Evolutionary conservation across 1,140 invertebrate species (phyloP).

Genomic region (Yoshiicerus persimilis): DNA sequence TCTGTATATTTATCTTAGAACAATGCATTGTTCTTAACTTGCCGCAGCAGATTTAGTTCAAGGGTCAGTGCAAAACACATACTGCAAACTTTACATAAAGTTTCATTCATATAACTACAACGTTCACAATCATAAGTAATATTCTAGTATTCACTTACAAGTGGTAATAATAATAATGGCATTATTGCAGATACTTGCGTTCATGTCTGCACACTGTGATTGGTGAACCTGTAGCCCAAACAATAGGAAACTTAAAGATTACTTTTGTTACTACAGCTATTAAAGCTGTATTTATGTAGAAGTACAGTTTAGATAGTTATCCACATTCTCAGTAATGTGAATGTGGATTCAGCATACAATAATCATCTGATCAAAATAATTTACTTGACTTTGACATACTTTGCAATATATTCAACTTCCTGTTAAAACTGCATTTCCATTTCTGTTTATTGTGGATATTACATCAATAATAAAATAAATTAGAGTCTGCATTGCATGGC

Average conservation of each 20-base stretch:
- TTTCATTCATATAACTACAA: background rate
- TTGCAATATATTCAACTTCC: background rate
- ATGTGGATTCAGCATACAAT: background rate
- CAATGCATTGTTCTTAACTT: background rate
- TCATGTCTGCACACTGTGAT: too few species aligned
- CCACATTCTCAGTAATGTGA: too few species aligned
- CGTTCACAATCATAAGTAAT: background rate
- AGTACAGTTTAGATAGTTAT: too few species aligned
- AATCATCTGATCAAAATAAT: background rate
- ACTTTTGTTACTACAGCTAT: too few species aligned
- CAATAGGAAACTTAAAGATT: too few species aligned
- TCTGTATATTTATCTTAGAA: background rate
- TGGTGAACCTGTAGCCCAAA: too few species aligned
- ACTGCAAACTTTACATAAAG: background rate
- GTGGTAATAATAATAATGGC: background rate
- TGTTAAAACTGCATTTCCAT: background rate
- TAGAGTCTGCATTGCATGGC: too few species aligned
- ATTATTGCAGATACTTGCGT: too few species aligned
- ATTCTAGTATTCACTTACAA: background rate
- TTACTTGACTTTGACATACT: background rate
- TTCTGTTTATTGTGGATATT: background rate
- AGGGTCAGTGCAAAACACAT: background rate
- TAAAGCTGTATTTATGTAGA: too few species aligned
- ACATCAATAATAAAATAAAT: too few species aligned
- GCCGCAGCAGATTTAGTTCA: conserved; percentile 16